Percentiles rank a stretch among this genome's conserved stretches.
Evolutionary conservation across 2,797 vertebrate genomes (phyloP).

Genomic region (Arctocebus calabarensis): DNA sequence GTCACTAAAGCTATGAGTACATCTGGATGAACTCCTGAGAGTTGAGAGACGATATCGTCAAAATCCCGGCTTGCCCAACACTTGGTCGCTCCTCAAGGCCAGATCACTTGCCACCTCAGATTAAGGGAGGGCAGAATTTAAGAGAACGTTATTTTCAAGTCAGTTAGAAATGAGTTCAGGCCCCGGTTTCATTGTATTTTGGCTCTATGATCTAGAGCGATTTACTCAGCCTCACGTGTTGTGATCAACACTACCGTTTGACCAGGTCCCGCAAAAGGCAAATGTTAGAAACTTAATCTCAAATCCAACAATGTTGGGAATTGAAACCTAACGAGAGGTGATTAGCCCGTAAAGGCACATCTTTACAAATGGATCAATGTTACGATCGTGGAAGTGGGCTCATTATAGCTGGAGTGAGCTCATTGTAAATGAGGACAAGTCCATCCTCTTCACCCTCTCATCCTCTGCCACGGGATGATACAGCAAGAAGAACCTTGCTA

Average conservation of each 20-base stretch:
- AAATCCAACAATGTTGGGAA: background rate
- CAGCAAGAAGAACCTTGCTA: background rate
- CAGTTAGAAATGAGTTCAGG: background rate
- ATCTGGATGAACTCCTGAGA: conserved; percentile 4
- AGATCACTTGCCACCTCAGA: background rate
- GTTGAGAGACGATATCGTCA: background rate
- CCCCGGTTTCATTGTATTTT: background rate
- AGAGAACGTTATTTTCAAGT: background rate
- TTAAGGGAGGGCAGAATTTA: accelerated
- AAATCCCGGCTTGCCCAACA: background rate
- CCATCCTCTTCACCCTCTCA: background rate
- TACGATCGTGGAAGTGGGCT: background rate
- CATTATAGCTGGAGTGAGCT: background rate
- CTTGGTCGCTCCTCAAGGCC: background rate
- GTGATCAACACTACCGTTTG: background rate
- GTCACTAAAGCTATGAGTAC: background rate
- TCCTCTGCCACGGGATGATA: background rate
- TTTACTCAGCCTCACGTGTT: background rate
- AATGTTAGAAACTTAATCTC: background rate
- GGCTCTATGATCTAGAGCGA: background rate
- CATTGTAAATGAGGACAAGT: background rate
- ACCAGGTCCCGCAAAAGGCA: background rate
- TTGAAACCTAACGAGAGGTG: background rate
- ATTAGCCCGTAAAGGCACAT: no score
- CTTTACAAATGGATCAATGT: background rate